These are phyloP conservation scores for Epistrophella euchroma DNA, from an alignment of 2,888 invertebrate species.

Conservation along the genomic window DNA sequence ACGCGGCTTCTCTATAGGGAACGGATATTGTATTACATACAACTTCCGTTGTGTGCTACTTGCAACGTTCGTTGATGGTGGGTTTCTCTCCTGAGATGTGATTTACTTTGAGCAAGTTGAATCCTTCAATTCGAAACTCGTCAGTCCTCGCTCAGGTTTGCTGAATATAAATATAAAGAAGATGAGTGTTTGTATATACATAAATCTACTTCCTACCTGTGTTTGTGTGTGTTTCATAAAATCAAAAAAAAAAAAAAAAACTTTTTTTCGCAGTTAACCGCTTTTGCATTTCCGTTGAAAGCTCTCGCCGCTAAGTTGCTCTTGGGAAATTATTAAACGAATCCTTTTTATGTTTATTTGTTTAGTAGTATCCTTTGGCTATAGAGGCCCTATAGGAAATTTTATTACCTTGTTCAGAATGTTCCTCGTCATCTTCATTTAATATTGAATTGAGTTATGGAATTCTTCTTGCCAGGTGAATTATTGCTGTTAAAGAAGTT, in stretches of 20 bases:
- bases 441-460: conserved; percentile 68
- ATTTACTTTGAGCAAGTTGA: conserved; percentile 73
- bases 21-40: conserved; percentile 68
- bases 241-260: conserved; percentile 42
- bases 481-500: conserved; percentile 31
- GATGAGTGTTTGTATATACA: conserved; percentile 34
- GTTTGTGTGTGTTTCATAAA: not conserved
- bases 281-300: conserved; percentile 69
- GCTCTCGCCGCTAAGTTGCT: conserved; percentile 71
- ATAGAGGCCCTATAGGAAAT: conserved; percentile 55
- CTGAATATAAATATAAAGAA: conserved; percentile 17
- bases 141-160: conserved; percentile 36
- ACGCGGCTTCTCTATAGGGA: conserved; percentile 63
- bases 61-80: conserved; percentile 37
- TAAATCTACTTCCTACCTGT: conserved; percentile 14
- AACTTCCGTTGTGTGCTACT: conserved; percentile 49
- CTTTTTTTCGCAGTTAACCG: conserved; percentile 59
- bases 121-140: conserved; percentile 69
- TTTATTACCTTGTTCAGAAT: conserved; percentile 65
- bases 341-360: conserved; percentile 69
- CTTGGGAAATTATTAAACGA: conserved; percentile 76
- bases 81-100: conserved; percentile 69
- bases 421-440: conserved; percentile 52
- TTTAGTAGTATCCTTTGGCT: conserved; percentile 54
- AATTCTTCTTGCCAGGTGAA: conserved; percentile 40